A percentile compares a stretch with the other conserved stretches of the same genome.
phyloP scores from a whole-genome alignment of 2,797 vertebrate genomes.

The Pseudomugil tenellus region DNA sequence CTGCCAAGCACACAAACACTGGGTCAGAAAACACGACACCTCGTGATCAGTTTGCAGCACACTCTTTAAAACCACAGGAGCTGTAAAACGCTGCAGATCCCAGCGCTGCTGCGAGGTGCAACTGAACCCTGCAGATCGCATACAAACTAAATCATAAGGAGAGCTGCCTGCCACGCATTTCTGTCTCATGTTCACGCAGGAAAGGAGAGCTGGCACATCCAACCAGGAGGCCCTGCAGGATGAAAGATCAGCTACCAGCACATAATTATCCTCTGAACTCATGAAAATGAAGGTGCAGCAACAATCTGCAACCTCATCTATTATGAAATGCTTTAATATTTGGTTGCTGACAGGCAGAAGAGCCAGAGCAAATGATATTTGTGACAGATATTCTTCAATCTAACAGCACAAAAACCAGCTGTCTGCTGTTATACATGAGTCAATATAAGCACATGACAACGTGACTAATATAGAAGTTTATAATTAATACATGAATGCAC shows the following conservation, averaged over 20 bases:
- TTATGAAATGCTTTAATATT: background rate
- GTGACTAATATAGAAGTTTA: constrained; percentile 61
- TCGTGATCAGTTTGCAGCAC: constrained; percentile 41
- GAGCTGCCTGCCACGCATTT: constrained; percentile 50
- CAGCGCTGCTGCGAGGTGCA: constrained; percentile 48
- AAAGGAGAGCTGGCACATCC: constrained; percentile 60
- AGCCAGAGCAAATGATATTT: background rate
- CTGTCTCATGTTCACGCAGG: constrained; percentile 75
- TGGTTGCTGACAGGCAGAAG: background rate
- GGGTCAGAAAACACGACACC: constrained; percentile 41
- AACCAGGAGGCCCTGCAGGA: constrained; percentile 48
- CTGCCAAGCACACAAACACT: constrained; percentile 20
- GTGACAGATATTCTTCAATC: constrained; percentile 1
- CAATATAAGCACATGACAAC: constrained; percentile 50
- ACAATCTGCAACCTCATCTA: constrained; percentile 14
- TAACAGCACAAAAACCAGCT: background rate
- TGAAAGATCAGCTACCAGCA: constrained; percentile 20
- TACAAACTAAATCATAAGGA: constrained; percentile 53
- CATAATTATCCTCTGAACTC: background rate
- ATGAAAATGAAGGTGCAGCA: constrained; percentile 20
- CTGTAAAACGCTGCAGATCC: constrained; percentile 60
- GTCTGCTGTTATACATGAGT: constrained; percentile 30
- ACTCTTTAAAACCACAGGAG: constrained; percentile 46
- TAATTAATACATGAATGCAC: constrained; percentile 62
- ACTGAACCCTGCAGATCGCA: constrained; percentile 62